Percentiles rank a stretch among this genome's conserved stretches.
phyloP scores from a whole-genome alignment of 1,140 invertebrate species.

The Drosophila funebris region DNA sequence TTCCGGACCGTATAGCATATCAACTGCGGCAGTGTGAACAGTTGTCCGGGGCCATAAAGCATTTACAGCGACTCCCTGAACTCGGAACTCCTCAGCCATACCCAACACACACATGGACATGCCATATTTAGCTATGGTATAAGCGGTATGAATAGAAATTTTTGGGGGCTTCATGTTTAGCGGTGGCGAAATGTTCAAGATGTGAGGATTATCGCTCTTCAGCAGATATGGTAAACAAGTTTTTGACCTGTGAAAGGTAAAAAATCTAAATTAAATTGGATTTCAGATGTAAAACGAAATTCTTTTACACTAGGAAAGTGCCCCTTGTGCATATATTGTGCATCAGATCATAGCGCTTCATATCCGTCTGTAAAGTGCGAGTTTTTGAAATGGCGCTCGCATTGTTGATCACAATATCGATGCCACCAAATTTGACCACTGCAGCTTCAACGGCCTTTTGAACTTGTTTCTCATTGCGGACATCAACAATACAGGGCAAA shows the following conservation, averaged over 20 bases:
- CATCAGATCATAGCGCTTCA: conserved; percentile 99
- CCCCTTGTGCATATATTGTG: conserved; percentile 95
- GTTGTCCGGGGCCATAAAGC: conserved; percentile 98
- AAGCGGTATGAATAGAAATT: conserved; percentile 97
- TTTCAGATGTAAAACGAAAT: conserved; percentile 73
- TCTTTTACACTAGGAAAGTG: conserved; percentile 96
- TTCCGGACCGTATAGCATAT: conserved; percentile 97
- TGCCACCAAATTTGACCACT: conserved; percentile 96
- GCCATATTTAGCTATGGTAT: conserved; percentile 99
- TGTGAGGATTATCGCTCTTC: conserved; percentile 96
- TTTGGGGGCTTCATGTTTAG: conserved; percentile 94
- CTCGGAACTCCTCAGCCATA: conserved; percentile 96
- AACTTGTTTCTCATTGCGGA: conserved; percentile 94
- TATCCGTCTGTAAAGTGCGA: conserved; percentile 92
- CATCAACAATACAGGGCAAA: conserved; percentile 96
- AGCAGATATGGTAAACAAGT: conserved; percentile 94
- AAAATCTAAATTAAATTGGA: background rate
- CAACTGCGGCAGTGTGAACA: conserved; percentile 97
- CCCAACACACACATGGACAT: conserved; percentile 99
- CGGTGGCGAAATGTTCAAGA: conserved; percentile 98
- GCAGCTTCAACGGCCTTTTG: conserved; percentile 92
- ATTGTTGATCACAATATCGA: conserved; percentile 98
- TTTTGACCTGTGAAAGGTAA: conserved; percentile 95
- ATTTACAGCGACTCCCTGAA: conserved; percentile 95
- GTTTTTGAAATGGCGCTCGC: conserved; percentile 98